Evolutionary conservation across 2,797 vertebrate species (phyloP).

Genomic region (Ptychadena robeensis): DNA sequence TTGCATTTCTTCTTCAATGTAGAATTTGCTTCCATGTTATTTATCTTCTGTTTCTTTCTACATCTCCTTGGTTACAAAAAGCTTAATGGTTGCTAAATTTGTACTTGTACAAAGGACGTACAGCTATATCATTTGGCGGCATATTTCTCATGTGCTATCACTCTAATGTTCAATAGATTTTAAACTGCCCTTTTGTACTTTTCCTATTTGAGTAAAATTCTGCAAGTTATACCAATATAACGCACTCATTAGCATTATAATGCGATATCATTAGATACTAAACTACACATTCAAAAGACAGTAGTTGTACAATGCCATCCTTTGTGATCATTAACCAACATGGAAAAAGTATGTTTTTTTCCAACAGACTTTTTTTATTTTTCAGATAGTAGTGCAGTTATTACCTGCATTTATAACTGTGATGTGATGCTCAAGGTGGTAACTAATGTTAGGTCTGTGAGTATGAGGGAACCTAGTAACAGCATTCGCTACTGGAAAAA

Average conservation of each 20-base stretch:
- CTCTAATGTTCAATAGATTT: background rate
- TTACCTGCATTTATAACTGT: too few species aligned
- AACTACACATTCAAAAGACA: too few species aligned
- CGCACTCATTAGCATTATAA: background rate
- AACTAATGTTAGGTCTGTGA: background rate
- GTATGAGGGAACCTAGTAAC: background rate
- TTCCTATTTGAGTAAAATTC: background rate
- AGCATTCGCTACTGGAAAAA: too few species aligned
- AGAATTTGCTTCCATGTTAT: conserved; percentile 11
- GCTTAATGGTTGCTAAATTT: conserved; percentile 52
- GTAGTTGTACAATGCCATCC: too few species aligned
- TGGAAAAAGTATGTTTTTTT: too few species aligned
- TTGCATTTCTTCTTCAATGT: conserved; percentile 14
- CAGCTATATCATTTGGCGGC: background rate
- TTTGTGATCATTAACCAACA: too few species aligned
- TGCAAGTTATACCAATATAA: background rate
- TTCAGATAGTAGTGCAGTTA: too few species aligned
- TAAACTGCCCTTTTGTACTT: background rate
- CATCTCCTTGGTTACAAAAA: conserved; percentile 57
- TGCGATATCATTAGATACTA: background rate
- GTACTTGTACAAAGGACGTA: conserved; percentile 20
- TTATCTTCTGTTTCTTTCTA: conserved; percentile 36
- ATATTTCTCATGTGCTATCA: conserved; percentile 11
- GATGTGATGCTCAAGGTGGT: background rate
- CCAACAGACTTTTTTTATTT: too few species aligned